Base-by-base conservation (phyloP, 1,140 invertebrate species). In the Drosophila jambulina region DNA sequence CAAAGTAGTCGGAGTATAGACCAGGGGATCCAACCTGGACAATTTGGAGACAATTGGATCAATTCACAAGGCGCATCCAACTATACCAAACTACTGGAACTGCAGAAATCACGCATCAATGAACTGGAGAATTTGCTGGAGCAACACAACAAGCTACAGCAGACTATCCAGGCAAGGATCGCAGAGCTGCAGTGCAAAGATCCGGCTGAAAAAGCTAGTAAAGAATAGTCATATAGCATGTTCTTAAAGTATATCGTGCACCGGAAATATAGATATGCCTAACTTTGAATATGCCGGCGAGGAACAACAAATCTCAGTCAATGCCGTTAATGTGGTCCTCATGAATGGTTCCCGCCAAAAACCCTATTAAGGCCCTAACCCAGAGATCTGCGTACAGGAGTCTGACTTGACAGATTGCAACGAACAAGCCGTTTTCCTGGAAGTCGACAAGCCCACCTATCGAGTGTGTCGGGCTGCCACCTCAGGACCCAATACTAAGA, bases 111-210 rank as follows among this genome's bases (percentile, higher is more conserved):
- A 1, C 67, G 60, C 29, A 53, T 87, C 40, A 56, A 57, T 32
- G 80, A 87, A 40, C 53, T 87, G 19, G 65, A 83, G 4, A 27
- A 10, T 12, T 45, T 87, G 10, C 13, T 87, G 23, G 29, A 23
- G 13, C 63, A 87, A 23, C 83, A 87, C n/a, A 61, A 51, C 17
- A 5, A n/a, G 21, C 48, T 87, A 5, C 84, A 80, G 6, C 29
- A 74, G 40, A 53, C 49, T 10, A 87, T 87, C 49, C 80, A 88
- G 53, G 13, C 43, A n/a, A 87, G 77, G 51, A 36, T 87, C 7
- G 46, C 68, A 8, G 46, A 83, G n/a, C 29, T 87, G 10, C 76
- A 77, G 45, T 23, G n/a, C 48, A 48, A 13, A 2, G 29, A 32
- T 2, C 21, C 9, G 7, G 19, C 3, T 42, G 6, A 3, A 60